These are phyloP conservation scores for Platyscapa corneri DNA, from an alignment of 1,140 invertebrate species.

Conservation along the genomic window DNA sequence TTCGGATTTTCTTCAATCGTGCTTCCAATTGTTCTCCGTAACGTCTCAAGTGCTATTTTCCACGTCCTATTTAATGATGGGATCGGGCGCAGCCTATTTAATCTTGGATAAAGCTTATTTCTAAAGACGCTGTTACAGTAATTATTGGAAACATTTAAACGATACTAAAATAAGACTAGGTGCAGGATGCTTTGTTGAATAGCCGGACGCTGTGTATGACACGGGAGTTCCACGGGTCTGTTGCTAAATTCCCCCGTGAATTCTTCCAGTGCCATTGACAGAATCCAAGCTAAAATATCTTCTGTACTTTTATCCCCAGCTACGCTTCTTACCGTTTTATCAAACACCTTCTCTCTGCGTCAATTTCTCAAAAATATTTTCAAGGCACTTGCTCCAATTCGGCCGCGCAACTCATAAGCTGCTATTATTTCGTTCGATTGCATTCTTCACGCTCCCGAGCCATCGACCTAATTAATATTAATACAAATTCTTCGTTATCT, in stretches of 20 bases:
- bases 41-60: not conserved
- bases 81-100: not conserved
- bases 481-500: too few species aligned
- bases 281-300: constrained; percentile 65
- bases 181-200: constrained; percentile 54
- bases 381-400: not conserved
- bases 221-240: constrained; percentile 74
- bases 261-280: constrained; percentile 76
- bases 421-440: not conserved
- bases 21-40: not conserved
- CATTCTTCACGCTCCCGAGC: not conserved
- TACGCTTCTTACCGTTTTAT: not conserved
- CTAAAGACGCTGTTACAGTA: not conserved
- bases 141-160: not conserved
- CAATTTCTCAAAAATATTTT: not conserved
- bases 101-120: not conserved
- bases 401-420: not conserved
- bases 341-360: not conserved
- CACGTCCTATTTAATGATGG: not conserved
- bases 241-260: constrained; percentile 73
- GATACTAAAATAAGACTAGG: not conserved
- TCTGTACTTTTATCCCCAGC: not conserved
- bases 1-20: constrained; percentile 12
- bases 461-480: not conserved
- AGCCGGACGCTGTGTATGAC: constrained; percentile 75